Evolutionary conservation across 2,797 vertebrate genomes (phyloP).

Genomic region (Erpetoichthys calabaricus): DNA sequence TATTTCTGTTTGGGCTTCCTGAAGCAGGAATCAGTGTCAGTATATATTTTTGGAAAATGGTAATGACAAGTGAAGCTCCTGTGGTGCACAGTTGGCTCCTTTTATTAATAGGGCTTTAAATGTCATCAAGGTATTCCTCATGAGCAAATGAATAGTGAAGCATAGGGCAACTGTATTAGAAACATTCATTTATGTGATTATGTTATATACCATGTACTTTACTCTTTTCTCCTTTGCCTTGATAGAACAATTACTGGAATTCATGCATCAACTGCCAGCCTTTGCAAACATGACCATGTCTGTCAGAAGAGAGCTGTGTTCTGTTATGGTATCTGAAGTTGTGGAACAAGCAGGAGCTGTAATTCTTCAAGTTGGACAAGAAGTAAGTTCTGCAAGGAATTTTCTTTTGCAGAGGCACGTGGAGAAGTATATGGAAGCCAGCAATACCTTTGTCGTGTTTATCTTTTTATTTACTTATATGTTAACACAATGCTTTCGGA

Average conservation of each 20-base stretch:
- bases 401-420: too few relatives aligned
- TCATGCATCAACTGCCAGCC: constrained; percentile 74
- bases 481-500: too few relatives aligned
- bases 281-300: constrained; percentile 82
- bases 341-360: constrained; percentile 64
- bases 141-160: too few relatives aligned
- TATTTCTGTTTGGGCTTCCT: not conserved
- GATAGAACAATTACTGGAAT: constrained; percentile 67
- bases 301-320: constrained; percentile 67
- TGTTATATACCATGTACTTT: not conserved
- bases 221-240: too few relatives aligned
- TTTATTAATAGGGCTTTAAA: constrained; percentile 1
- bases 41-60: constrained; percentile 6
- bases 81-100: constrained; percentile 9
- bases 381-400: constrained; percentile 30
- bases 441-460: too few relatives aligned
- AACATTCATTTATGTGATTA: not conserved
- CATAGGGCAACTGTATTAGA: too few relatives aligned
- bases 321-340: constrained; percentile 73
- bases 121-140: constrained; percentile 6
- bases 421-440: too few relatives aligned
- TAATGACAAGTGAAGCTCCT: constrained; percentile 4
- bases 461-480: too few relatives aligned
- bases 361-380: constrained; percentile 57
- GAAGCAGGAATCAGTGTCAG: not conserved